Base-by-base conservation (phyloP, 1,140 invertebrate genomes). In the Calycopis cecrops region DNA sequence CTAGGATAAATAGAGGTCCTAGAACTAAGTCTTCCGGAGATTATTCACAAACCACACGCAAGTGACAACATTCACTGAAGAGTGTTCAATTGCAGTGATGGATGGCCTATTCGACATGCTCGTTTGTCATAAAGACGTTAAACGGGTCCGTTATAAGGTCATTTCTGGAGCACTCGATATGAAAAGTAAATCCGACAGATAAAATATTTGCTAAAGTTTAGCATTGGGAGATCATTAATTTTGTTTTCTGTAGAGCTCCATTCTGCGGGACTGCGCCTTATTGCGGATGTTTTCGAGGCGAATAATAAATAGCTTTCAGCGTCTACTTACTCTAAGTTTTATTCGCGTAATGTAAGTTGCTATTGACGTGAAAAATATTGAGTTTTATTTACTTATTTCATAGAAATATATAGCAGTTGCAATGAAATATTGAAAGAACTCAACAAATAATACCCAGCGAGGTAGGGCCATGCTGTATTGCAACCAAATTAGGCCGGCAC, bases 151-250 rank as follows among this genome's bases (percentile, higher is more conserved):
- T 60, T 65, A 76, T 79, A 78, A 73, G 61, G 62, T 70, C 72
- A 78, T 78, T 79, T 77, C 79, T 76, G 54, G 59, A 71, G 64
- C 75, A 74, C 72, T 73, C 57, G 55, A 52, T 52, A 59, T 38
- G 68, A 76, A 70, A 70, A 77, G 66, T 60, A 73, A 71, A 66
- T 69, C 67, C 61, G 53, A 63, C 54, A 60, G 66, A 76, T 76
- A 71, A 79, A 74, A 76, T 73, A 69, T 73, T 69, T 67, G 57
- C 58, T 53, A 62, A 64, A 71, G 63, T 69, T 69, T 70, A 58
- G 65, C 61, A 76, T 79, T 69, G 69, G 71, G 65, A 69, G 67
- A 74, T 78, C 79, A 77, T 82, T 79, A 75, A 79, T 82, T 79
- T 73, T 68, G 65, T 71, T 71, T 69, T 63, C 62, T 62, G n/a